These are phyloP conservation scores for Pantherophis guttatus DNA, from an alignment of 2,113 vertebrate species.

Conservation along the genomic window DNA sequence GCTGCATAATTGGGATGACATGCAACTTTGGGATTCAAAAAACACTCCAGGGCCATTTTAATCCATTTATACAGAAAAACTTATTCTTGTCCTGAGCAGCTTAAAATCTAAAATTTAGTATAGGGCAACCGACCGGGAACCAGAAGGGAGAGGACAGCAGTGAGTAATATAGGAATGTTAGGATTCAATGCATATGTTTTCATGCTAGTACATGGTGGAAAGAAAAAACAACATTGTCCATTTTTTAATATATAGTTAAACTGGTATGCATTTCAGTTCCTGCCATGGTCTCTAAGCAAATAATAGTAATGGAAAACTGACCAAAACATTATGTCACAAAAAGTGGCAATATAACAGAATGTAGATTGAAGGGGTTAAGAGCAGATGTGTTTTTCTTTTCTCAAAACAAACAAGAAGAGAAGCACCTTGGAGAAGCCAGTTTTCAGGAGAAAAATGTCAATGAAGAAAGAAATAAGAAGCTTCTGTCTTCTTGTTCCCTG, in stretches of 20 bases:
- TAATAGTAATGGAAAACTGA: neutral
- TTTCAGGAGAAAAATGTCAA: neutral
- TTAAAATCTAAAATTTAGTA: neutral
- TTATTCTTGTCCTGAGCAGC: neutral
- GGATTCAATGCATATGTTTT: neutral
- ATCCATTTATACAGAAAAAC: neutral
- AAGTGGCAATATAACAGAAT: neutral
- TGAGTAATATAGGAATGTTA: neutral
- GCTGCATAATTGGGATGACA: neutral
- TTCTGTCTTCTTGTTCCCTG: neutral
- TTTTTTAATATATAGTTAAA: neutral
- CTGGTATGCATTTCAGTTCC: neutral
- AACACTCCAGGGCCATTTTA: neutral
- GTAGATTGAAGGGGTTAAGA: neutral
- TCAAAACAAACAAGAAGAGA: neutral
- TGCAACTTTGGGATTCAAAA: neutral
- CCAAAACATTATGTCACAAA: neutral
- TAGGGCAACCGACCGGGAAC: neutral
- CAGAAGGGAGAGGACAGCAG: neutral
- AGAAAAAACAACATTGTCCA: neutral
- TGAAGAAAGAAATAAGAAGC: neutral
- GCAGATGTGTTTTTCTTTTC: neutral
- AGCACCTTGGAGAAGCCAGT: neutral
- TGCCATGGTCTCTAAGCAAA: neutral
- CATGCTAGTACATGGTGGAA: neutral